A percentile compares a stretch with the other conserved stretches of the same genome.
These are phyloP conservation scores for Piliocolobus tephrosceles DNA, from an alignment of 2,113 vertebrate species.

Conservation along the genomic window DNA sequence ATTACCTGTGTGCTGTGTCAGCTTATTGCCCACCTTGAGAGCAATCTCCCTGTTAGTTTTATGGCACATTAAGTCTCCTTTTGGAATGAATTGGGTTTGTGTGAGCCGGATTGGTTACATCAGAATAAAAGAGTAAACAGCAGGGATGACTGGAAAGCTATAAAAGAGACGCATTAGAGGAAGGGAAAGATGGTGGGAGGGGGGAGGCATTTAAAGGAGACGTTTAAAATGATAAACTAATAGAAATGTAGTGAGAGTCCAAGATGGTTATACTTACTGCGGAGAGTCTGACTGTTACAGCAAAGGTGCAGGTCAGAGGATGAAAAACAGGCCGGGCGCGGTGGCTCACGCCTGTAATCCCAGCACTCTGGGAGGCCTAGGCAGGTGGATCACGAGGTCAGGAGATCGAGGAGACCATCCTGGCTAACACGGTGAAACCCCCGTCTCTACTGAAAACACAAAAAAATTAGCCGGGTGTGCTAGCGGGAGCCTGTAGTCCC, in stretches of 20 bases:
- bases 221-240: conserved; percentile 56
- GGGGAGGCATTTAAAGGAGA: background rate
- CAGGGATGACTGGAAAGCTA: conserved; percentile 40
- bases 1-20: conserved; percentile 74
- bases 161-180: conserved; percentile 59
- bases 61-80: conserved; percentile 76
- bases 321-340: background rate
- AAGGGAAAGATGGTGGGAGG: background rate
- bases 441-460: no score
- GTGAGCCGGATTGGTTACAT: conserved; percentile 65
- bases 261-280: conserved; percentile 26
- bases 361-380: no score
- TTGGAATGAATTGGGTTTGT: conserved; percentile 75
- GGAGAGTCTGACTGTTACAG: conserved; percentile 8
- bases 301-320: conserved; percentile 33
- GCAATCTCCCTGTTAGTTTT: conserved; percentile 77
- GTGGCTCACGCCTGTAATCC: no score
- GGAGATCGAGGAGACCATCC: no score
- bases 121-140: conserved; percentile 72
- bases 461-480: no score
- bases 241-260: conserved; percentile 16
- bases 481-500: no score
- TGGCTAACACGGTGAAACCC: no score
- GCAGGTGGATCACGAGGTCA: no score
- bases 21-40: conserved; percentile 76